Evolutionary conservation across 2,888 invertebrate genomes (phyloP).

Genomic region (Ommatoiulus sabulosus): DNA sequence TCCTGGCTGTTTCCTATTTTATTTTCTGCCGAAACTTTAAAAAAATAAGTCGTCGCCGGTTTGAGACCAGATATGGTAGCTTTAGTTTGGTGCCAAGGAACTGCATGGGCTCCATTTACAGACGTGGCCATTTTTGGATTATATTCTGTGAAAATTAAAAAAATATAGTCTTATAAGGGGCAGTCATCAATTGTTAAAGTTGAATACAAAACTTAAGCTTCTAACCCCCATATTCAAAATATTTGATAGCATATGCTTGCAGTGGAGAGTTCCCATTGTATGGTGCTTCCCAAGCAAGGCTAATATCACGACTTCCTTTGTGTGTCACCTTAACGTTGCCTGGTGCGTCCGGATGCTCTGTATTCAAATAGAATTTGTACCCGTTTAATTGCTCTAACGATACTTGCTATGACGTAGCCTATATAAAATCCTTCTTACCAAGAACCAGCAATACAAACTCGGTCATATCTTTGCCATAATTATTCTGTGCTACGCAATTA

Average conservation of each 20-base stretch:
- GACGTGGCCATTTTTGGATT: background rate
- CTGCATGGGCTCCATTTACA: too few species aligned
- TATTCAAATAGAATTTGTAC: too few species aligned
- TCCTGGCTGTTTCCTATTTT: slow-evolving; percentile 62
- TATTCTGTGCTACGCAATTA: slow-evolving; percentile 56
- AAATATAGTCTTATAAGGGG: background rate
- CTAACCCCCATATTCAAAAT: slow-evolving; percentile 42
- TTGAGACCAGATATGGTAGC: slow-evolving; percentile 52
- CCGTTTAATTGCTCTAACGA: background rate
- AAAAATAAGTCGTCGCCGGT: slow-evolving; percentile 54
- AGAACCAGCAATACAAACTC: background rate
- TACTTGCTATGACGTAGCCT: background rate
- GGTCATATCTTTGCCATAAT: slow-evolving; percentile 42
- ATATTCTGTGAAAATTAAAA: background rate
- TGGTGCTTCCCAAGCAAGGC: slow-evolving; percentile 81
- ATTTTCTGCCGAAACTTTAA: slow-evolving; percentile 55
- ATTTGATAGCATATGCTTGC: slow-evolving; percentile 81
- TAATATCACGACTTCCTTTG: background rate
- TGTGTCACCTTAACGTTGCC: background rate
- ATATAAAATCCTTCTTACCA: background rate
- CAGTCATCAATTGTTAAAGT: background rate
- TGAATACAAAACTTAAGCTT: background rate
- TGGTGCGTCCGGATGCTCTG: slow-evolving; percentile 32
- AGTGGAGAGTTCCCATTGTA: slow-evolving; percentile 93
- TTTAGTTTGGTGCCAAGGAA: slow-evolving; percentile 5